These are phyloP conservation scores for Mormoops blainvillei DNA, from an alignment of 2,113 vertebrate species.

Conservation along the genomic window DNA sequence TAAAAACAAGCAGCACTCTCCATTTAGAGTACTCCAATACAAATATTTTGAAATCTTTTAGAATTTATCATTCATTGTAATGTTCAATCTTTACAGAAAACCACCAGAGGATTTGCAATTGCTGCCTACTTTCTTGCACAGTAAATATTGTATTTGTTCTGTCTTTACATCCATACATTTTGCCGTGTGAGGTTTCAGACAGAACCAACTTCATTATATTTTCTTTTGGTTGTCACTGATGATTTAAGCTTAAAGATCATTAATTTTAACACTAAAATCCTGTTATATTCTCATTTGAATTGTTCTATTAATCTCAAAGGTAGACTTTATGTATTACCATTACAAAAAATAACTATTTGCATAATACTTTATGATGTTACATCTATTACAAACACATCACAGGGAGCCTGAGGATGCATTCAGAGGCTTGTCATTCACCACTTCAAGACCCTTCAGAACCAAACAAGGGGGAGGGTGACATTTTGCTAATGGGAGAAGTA, in stretches of 20 bases:
- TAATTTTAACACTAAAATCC: constrained; percentile 54
- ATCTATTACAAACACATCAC: constrained; percentile 75
- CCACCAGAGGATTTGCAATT: background rate
- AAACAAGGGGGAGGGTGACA: constrained; percentile 62
- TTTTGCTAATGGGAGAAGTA: constrained; percentile 62
- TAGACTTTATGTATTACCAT: constrained; percentile 70
- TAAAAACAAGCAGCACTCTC: constrained; percentile 31
- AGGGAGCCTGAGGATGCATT: constrained; percentile 69
- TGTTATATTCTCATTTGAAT: constrained; percentile 46
- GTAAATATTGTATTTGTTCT: constrained; percentile 22
- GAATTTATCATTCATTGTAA: constrained; percentile 27
- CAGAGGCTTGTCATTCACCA: constrained; percentile 74
- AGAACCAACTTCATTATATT: constrained; percentile 34
- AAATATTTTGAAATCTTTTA: constrained; percentile 25
- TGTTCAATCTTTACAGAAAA: background rate
- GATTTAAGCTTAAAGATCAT: constrained; percentile 53
- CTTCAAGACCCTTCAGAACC: constrained; percentile 69
- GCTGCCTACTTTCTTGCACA: constrained; percentile 31
- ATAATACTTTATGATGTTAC: constrained; percentile 77
- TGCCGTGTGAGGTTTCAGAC: constrained; percentile 39
- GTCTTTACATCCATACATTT: constrained; percentile 24
- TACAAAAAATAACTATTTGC: constrained; percentile 75
- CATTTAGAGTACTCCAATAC: background rate
- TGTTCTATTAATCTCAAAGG: constrained; percentile 64
- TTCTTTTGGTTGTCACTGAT: constrained; percentile 40